Base-by-base conservation (phyloP, 2,888 invertebrate species). In the Lochmaea capreae region DNA sequence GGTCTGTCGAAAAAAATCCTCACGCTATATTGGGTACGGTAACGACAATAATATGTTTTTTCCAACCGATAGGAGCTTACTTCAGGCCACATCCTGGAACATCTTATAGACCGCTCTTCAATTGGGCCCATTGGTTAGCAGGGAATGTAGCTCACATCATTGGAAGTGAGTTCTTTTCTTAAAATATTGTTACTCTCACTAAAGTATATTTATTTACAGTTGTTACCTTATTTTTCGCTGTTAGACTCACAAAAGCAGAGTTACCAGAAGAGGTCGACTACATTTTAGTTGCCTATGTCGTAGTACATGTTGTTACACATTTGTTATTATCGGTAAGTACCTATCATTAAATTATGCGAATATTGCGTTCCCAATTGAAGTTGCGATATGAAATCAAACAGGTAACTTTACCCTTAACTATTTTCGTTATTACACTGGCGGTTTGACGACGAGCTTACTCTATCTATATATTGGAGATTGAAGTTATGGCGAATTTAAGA, bases 141-240 rank as follows among this genome's bases (percentile, higher is more conserved):
- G 98, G 98, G 59, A 97, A 97, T 87, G 88, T 92, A 0, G 95
- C 97, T 0, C 96, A 97, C 83, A 95, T 96, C 79, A 89, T 96
- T 80, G 95, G 93, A 86, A 94, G 96, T 96, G 87, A 90, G 94
- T 91, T 11, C 43, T 49, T 67, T 26, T 18, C 18, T 62, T 63
- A 67, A 22, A 43, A 22, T 46, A 1, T 46, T 14, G 46, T 5
- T 12, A 16, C 9, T 22, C 33, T 16, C 5, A n/a, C 10, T 22
- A 18, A 63, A 42, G 39, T 58, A 33, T 43, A 10, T 74, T 75
- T 76, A 42, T 72, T 89, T 91, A 11, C 89, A 97, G 97, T 98
- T 87, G 93, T 96, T 14, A 94, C 97, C 67, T 95, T 98, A 82
- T 98, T 98, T 91, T 94, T 97, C 84, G 96, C 98, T 57, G 94